Evolutionary conservation across 2,888 invertebrate species (phyloP).

Genomic region (Allolobophora icterica): DNA sequence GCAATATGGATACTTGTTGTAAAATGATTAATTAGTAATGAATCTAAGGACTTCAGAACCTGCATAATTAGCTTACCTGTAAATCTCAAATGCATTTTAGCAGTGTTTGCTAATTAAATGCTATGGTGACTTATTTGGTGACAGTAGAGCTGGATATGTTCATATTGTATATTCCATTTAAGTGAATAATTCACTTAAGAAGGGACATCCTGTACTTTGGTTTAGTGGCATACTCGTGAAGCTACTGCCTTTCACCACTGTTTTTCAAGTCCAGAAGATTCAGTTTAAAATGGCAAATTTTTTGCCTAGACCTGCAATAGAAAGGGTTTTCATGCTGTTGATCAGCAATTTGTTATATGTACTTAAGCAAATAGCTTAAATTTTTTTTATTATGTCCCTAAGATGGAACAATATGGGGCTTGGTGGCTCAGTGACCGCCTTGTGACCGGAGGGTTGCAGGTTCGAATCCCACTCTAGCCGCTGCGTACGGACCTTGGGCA

Average conservation of each 20-base stretch:
- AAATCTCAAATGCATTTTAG: not conserved
- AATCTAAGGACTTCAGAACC: not conserved
- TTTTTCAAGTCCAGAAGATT: not conserved
- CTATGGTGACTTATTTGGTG: not conserved
- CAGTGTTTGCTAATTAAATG: not conserved
- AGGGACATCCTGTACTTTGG: too few relatives aligned
- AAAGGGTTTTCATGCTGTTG: not conserved
- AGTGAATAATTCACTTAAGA: not conserved
- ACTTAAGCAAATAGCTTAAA: not conserved
- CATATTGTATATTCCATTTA: not conserved
- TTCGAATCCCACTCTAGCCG: too few relatives aligned
- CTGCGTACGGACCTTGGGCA: too few relatives aligned
- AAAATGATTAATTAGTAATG: not conserved
- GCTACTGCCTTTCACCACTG: not conserved
- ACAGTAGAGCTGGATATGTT: not conserved
- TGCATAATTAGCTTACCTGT: conserved; percentile 9
- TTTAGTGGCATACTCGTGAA: not conserved
- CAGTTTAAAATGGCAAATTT: not conserved
- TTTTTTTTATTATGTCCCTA: not conserved
- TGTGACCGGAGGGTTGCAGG: too few relatives aligned
- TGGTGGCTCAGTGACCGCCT: too few relatives aligned
- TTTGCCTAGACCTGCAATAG: not conserved
- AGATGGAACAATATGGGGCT: too few relatives aligned
- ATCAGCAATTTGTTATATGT: too few relatives aligned
- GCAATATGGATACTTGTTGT: not conserved